These are phyloP conservation scores for Fundulus diaphanus DNA, from an alignment of 2,797 vertebrate genomes.

Conservation along the genomic window DNA sequence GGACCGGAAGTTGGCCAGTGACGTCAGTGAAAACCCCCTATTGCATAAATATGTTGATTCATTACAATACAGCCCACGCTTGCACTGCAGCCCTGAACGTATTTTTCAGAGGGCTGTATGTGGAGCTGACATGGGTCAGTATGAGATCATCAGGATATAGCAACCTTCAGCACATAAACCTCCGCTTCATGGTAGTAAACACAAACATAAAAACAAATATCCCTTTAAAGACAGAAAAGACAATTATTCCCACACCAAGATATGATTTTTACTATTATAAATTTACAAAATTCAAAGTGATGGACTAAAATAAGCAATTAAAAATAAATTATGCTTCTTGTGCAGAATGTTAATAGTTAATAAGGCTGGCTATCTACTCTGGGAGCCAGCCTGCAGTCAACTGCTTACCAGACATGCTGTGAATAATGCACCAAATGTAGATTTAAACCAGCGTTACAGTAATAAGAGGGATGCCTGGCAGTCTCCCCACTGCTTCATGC, in stretches of 20 bases:
- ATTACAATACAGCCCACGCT: too few relatives aligned
- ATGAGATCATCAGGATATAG: too few relatives aligned
- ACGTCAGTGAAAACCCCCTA: too few relatives aligned
- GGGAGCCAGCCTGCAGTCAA: not conserved
- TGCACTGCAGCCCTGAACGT: not conserved
- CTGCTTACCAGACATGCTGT: not conserved
- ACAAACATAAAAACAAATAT: too few relatives aligned
- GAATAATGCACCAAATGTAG: not conserved
- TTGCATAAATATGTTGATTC: not conserved
- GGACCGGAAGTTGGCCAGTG: too few relatives aligned
- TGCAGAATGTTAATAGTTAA: not conserved
- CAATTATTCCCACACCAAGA: not conserved
- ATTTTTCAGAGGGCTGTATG: not conserved
- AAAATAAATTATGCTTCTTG: not conserved
- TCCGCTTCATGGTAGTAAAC: not conserved
- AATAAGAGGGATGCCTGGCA: not conserved
- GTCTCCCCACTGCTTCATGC: not conserved
- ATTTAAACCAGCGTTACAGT: too few relatives aligned
- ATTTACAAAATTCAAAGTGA: not conserved
- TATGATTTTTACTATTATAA: not conserved
- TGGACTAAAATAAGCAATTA: not conserved
- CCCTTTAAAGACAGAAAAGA: not conserved
- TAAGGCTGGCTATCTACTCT: not conserved
- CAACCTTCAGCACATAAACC: not conserved
- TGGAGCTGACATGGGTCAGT: too few relatives aligned